phyloP scores from a whole-genome alignment of 2,113 vertebrate genomes.

The Cyprinodon tularosa region DNA sequence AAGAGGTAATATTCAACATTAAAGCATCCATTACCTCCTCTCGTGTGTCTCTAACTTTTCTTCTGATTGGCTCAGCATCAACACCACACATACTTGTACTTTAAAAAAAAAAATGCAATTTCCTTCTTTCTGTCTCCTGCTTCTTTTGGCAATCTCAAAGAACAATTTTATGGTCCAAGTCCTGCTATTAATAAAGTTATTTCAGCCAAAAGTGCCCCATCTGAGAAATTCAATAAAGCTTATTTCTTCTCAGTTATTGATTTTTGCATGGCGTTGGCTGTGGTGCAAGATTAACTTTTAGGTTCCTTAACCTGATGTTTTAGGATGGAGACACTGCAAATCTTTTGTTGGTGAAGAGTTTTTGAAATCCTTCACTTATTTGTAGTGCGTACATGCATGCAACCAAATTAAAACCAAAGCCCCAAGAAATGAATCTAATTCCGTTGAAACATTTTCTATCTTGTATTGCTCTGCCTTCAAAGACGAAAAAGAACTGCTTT shows the following conservation, averaged over 20 bases:
- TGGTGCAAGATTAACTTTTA: conserved; percentile 23
- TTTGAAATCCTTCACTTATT: background rate
- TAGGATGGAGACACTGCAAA: background rate
- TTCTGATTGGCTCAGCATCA: conserved; percentile 8
- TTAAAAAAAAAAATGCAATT: conserved; percentile 2
- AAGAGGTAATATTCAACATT: conserved; percentile 18
- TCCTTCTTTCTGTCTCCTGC: conserved; percentile 49
- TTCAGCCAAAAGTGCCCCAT: conserved; percentile 53
- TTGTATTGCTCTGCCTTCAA: background rate
- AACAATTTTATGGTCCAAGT: conserved; percentile 46
- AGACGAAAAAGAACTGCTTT: background rate
- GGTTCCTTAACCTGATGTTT: conserved; percentile 9
- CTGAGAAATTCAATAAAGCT: conserved; percentile 35
- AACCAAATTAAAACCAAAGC: background rate
- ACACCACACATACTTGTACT: conserved; percentile 14
- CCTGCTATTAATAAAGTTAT: conserved; percentile 62
- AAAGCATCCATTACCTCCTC: conserved; percentile 28
- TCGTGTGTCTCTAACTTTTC: conserved; percentile 17
- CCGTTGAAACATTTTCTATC: background rate
- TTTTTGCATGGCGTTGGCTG: background rate
- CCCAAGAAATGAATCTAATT: background rate
- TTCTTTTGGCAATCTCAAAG: conserved; percentile 63
- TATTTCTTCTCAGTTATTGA: conserved; percentile 12
- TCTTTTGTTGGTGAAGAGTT: background rate
- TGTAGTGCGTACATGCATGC: background rate